Conservation (phyloP, 2,797 vertebrate genomes). For the Sebastes diploproa region DNA sequence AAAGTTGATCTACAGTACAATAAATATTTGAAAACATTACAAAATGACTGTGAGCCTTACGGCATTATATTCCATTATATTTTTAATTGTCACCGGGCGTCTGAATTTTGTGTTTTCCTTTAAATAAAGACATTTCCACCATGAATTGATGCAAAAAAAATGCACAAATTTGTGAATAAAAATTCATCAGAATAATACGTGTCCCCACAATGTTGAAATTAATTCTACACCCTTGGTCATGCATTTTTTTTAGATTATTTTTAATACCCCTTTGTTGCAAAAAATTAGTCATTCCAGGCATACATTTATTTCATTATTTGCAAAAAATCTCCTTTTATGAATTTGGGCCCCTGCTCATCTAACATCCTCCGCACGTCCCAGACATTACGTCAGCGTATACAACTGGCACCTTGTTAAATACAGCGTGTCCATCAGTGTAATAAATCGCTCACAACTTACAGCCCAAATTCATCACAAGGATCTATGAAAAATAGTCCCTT, state of each 20-base stretch:
- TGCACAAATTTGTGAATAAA: too few species aligned
- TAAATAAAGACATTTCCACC: neutral
- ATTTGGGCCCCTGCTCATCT: neutral
- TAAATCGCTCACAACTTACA: neutral
- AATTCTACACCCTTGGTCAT: neutral
- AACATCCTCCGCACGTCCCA: neutral
- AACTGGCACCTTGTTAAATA: neutral
- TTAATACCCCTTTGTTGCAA: neutral
- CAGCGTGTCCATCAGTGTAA: neutral
- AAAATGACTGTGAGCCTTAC: too few species aligned
- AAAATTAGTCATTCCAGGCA: neutral
- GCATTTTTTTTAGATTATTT: neutral
- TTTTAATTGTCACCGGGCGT: too few species aligned
- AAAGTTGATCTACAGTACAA: neutral
- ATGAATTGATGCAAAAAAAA: too few species aligned
- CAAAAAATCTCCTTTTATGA: neutral
- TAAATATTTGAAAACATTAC: too few species aligned
- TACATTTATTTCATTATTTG: neutral
- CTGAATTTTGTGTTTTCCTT: neutral
- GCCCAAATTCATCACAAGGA: neutral
- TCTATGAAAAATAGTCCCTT: neutral
- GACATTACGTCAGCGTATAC: neutral
- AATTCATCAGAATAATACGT: too few species aligned
- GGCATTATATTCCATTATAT: too few species aligned
- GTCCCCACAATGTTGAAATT: neutral